A percentile compares a stretch with the other conserved stretches of the same genome.
Conservation (phyloP, 2,888 invertebrate genomes). For the Eristalis intricaria region DNA sequence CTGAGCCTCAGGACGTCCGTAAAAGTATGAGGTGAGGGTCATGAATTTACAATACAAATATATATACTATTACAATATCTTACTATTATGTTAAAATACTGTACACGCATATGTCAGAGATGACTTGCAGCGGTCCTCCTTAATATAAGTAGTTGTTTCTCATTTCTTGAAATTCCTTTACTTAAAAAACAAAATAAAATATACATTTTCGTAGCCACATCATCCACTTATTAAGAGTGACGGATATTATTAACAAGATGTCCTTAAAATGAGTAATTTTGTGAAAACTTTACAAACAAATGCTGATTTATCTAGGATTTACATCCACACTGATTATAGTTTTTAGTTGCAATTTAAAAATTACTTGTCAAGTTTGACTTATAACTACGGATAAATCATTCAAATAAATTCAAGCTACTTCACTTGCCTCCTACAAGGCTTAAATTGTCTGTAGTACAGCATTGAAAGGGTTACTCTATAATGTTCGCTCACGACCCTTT, state of each 20-base stretch:
- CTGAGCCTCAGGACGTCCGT: constrained; percentile 82
- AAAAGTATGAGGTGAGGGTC: constrained; percentile 81
- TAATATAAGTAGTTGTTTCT: constrained; percentile 18
- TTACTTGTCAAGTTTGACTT: constrained; percentile 63
- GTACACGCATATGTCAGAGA: neutral
- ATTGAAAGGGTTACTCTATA: constrained; percentile 51
- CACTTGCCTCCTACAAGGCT: constrained; percentile 17
- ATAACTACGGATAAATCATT: constrained; percentile 62
- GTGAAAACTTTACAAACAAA: neutral
- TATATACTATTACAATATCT: constrained; percentile 12
- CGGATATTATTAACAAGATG: too few species aligned
- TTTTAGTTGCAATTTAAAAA: constrained; percentile 51
- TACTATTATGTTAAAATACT: neutral
- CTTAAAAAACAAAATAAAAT: constrained; percentile 6
- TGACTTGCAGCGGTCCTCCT: neutral
- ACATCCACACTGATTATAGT: constrained; percentile 2
- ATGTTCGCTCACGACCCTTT: constrained; percentile 38
- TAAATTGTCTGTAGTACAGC: constrained; percentile 38
- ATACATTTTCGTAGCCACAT: too few species aligned
- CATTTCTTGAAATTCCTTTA: constrained; percentile 25
- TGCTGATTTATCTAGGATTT: too few species aligned
- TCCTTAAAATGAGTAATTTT: neutral
- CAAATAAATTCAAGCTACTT: constrained; percentile 61
- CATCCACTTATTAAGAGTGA: too few species aligned
- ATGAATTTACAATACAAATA: constrained; percentile 52